A percentile compares a stretch with the other conserved stretches of the same genome.
Evolutionary conservation across 30 jellyfish, hydroid and myxozoan species (phyloP).

Genomic region (Haliclystus octoradiatus): DNA sequence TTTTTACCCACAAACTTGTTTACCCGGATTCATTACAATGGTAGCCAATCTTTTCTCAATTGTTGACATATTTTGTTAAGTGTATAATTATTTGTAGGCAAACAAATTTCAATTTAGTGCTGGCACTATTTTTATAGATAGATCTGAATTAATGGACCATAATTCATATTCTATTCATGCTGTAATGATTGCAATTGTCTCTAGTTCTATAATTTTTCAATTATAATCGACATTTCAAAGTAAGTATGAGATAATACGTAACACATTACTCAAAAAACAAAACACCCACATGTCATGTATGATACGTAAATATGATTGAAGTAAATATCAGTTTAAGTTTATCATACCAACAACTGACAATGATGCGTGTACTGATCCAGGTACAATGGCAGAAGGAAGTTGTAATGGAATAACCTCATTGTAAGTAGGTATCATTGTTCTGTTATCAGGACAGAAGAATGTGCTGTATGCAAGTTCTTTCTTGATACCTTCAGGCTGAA

Average conservation of each 20-base stretch:
- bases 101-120: no score
- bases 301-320: neutral
- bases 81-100: no score
- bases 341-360: conserved; percentile 71
- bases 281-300: neutral
- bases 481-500: conserved; percentile 94
- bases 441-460: conserved; percentile 59
- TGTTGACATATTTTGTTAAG: no score
- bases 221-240: neutral
- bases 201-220: no score
- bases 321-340: neutral
- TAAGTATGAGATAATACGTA: neutral
- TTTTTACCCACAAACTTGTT: no score
- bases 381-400: conserved; percentile 47
- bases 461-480: conserved; percentile 55
- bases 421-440: neutral
- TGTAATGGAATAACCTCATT: conserved; percentile 20
- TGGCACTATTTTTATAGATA: no score
- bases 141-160: no score
- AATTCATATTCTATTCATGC: no score
- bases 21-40: no score
- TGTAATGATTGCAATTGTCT: no score
- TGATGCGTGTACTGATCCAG: conserved; percentile 65
- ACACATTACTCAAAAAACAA: neutral
- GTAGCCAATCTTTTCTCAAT: no score